Evolutionary conservation across 2,888 invertebrate genomes (phyloP).

Genomic region (Leucophenga maculata): DNA sequence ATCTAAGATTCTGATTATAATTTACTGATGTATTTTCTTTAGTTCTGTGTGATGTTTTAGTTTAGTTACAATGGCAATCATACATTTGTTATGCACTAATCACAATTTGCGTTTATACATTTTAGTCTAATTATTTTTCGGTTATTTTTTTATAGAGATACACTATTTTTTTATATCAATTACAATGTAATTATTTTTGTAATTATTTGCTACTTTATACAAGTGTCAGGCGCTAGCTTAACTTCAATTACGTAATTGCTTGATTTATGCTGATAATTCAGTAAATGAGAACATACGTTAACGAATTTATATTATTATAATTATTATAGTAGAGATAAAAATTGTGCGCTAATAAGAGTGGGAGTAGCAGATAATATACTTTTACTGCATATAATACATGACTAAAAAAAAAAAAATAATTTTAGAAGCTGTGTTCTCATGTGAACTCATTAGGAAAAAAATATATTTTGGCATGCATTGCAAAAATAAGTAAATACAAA

Average conservation of each 20-base stretch:
- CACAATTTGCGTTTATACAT: slow-evolving; percentile 32
- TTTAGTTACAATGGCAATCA: background rate
- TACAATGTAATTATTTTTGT: slow-evolving; percentile 57
- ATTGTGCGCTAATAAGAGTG: too few relatives aligned
- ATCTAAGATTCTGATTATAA: slow-evolving; percentile 56
- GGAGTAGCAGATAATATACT: too few relatives aligned
- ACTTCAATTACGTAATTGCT: slow-evolving; percentile 42
- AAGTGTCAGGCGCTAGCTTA: slow-evolving; percentile 38
- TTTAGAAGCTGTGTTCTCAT: background rate
- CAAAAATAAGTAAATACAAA: background rate
- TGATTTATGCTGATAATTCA: slow-evolving; percentile 16
- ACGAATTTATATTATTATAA: background rate
- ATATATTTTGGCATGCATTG: background rate
- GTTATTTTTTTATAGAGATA: slow-evolving; percentile 20
- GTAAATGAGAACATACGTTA: slow-evolving; percentile 1
- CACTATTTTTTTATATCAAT: slow-evolving; percentile 43
- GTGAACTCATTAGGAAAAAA: too few relatives aligned
- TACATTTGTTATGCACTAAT: slow-evolving; percentile 54
- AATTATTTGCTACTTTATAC: slow-evolving; percentile 44
- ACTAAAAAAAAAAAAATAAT: background rate
- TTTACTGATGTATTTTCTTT: slow-evolving; percentile 58
- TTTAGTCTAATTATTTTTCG: slow-evolving; percentile 28
- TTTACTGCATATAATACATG: background rate
- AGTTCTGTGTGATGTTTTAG: slow-evolving; percentile 6
- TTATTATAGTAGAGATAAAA: too few relatives aligned